Conservation (phyloP, 1,140 invertebrate genomes). For the Drosophila kepulauana region DNA sequence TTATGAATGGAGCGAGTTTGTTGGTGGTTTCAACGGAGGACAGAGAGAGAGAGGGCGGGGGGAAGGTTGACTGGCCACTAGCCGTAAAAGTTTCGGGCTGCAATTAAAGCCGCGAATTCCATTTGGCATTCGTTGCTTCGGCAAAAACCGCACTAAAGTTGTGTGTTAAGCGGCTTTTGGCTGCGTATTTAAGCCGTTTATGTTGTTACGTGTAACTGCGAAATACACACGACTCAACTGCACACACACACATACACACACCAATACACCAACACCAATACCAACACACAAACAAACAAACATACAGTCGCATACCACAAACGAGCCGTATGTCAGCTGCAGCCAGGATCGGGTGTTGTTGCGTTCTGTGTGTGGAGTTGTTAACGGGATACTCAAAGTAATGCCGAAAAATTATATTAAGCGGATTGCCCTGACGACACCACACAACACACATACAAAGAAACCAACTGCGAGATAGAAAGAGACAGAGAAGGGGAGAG, state of each 20-base stretch:
- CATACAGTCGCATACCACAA: constrained; percentile 17
- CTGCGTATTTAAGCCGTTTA: constrained; percentile 64
- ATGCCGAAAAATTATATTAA: constrained; percentile 81
- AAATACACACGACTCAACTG: constrained; percentile 35
- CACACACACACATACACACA: constrained; percentile 23
- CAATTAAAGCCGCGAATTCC: constrained; percentile 57
- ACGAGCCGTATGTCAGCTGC: constrained; percentile 47
- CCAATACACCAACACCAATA: constrained; percentile 2
- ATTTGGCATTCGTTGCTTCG: constrained; percentile 5
- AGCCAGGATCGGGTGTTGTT: constrained; percentile 33
- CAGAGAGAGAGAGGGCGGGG: background rate
- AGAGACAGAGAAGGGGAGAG: constrained; percentile 5
- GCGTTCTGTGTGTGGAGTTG: constrained; percentile 14
- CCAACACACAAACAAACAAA: constrained; percentile 15
- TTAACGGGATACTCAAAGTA: constrained; percentile 60
- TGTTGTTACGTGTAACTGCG: constrained; percentile 56
- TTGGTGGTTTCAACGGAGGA: background rate
- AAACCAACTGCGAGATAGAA: background rate
- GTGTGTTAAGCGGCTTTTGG: constrained; percentile 69
- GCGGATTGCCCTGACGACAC: constrained; percentile 59
- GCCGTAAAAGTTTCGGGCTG: constrained; percentile 28
- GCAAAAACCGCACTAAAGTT: constrained; percentile 61
- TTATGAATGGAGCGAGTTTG: constrained; percentile 39
- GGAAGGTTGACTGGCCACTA: background rate
- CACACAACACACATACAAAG: background rate